Evolutionary conservation across 2,113 vertebrate genomes (phyloP).

Genomic region (Apaloderma vittatum): DNA sequence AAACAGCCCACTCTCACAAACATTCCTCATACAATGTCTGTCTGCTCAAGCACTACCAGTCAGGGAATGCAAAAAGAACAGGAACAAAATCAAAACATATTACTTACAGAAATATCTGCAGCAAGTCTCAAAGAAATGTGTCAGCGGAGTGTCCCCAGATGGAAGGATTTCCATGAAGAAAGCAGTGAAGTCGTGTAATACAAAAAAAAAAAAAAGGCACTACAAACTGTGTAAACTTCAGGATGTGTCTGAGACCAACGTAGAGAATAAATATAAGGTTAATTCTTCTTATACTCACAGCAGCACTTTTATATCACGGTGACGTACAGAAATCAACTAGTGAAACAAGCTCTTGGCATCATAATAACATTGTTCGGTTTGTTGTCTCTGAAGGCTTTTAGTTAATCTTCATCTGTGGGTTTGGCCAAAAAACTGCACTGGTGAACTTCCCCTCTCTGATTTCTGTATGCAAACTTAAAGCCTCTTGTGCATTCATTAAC

Average conservation of each 20-base stretch:
- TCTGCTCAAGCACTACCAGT: background rate
- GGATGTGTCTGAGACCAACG: background rate
- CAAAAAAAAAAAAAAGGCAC: background rate
- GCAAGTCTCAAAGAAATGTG: background rate
- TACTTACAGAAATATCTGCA: constrained; percentile 17
- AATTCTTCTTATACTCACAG: background rate
- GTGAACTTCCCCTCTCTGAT: background rate
- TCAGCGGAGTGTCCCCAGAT: background rate
- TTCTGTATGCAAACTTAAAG: background rate
- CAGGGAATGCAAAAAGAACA: background rate
- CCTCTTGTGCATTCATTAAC: constrained; percentile 41
- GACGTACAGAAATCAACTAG: background rate
- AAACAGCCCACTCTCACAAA: background rate
- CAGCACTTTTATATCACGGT: background rate
- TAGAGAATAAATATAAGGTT: background rate
- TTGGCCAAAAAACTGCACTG: constrained; percentile 29
- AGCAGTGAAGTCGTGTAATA: background rate
- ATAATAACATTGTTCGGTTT: constrained; percentile 26
- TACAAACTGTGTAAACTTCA: background rate
- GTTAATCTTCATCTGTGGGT: constrained; percentile 31
- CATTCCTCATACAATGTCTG: accelerated
- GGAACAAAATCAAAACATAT: background rate
- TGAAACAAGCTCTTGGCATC: constrained; percentile 8
- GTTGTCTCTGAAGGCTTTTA: constrained; percentile 13
- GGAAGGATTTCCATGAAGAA: constrained; percentile 10